phyloP scores from a whole-genome alignment of 2,797 vertebrate genomes.

The Scomberomorus guttatus region DNA sequence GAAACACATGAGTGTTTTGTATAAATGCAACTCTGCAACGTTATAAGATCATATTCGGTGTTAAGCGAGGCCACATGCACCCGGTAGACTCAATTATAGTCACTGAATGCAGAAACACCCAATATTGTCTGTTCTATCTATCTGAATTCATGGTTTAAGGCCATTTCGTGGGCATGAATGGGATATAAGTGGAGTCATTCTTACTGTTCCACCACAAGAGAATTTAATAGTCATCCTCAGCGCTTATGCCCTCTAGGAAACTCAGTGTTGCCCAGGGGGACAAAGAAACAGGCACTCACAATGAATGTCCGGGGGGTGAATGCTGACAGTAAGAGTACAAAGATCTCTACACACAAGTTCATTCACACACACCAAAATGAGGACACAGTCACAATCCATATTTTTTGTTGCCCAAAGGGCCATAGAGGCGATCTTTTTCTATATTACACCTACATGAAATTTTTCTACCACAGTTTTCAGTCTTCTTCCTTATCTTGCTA shows the following conservation, averaged over 20 bases:
- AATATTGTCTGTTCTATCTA: not conserved
- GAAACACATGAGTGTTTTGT: not conserved
- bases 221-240: slow-evolving; percentile 11
- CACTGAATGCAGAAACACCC: not conserved
- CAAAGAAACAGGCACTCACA: slow-evolving; percentile 1
- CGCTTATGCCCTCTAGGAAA: slow-evolving; percentile 45
- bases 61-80: no score
- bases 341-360: not conserved
- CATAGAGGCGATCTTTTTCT: slow-evolving; percentile 12
- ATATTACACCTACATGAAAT: slow-evolving; percentile 17
- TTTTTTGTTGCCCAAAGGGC: slow-evolving; percentile 26
- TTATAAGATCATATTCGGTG: no score
- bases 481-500: not conserved
- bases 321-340: not conserved
- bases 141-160: slow-evolving; percentile 7
- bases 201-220: slow-evolving; percentile 11
- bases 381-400: not conserved
- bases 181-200: not conserved
- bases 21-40: no score
- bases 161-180: slow-evolving; percentile 10
- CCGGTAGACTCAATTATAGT: not conserved
- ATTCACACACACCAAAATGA: slow-evolving; percentile 16
- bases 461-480: not conserved
- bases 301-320: not conserved
- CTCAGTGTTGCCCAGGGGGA: slow-evolving; percentile 32